Percentiles rank a stretch among this genome's conserved stretches.
Evolutionary conservation across 2,888 invertebrate genomes (phyloP).

Genomic region (Hydrotaea cyrtoneurina): DNA sequence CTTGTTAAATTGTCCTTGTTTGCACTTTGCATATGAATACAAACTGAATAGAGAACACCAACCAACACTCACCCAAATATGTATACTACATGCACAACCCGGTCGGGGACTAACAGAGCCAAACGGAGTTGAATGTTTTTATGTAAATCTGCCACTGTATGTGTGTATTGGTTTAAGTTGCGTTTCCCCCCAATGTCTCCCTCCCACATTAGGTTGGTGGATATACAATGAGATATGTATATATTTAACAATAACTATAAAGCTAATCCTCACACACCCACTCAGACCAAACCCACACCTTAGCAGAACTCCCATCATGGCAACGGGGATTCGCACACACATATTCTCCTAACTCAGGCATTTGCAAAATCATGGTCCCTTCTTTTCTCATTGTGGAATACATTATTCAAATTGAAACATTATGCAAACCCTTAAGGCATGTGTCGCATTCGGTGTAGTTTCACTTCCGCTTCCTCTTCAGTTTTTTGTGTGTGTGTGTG

Average conservation of each 20-base stretch:
- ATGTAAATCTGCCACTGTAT: background rate
- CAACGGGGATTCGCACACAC: background rate
- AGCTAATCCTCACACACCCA: constrained; percentile 11
- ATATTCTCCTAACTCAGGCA: background rate
- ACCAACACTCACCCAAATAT: background rate
- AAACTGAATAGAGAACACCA: background rate
- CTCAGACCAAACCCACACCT: background rate
- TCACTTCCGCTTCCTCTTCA: constrained; percentile 40
- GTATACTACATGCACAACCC: background rate
- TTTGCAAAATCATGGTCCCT: constrained; percentile 12
- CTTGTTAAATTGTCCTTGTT: constrained; percentile 54
- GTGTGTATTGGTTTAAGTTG: no score
- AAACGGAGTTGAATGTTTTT: background rate
- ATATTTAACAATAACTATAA: constrained; percentile 10
- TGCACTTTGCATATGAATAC: constrained; percentile 50
- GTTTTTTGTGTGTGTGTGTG: background rate
- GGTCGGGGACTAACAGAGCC: background rate
- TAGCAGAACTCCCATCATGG: background rate
- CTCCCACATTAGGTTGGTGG: background rate
- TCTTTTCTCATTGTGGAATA: constrained; percentile 40
- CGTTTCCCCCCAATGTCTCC: background rate
- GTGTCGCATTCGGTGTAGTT: constrained; percentile 55
- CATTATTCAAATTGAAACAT: constrained; percentile 63
- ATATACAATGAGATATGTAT: constrained; percentile 1
- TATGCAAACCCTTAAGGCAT: constrained; percentile 57